These are phyloP conservation scores for Sitta carolinensis DNA, from an alignment of 2,797 vertebrate genomes.

Conservation along the genomic window DNA sequence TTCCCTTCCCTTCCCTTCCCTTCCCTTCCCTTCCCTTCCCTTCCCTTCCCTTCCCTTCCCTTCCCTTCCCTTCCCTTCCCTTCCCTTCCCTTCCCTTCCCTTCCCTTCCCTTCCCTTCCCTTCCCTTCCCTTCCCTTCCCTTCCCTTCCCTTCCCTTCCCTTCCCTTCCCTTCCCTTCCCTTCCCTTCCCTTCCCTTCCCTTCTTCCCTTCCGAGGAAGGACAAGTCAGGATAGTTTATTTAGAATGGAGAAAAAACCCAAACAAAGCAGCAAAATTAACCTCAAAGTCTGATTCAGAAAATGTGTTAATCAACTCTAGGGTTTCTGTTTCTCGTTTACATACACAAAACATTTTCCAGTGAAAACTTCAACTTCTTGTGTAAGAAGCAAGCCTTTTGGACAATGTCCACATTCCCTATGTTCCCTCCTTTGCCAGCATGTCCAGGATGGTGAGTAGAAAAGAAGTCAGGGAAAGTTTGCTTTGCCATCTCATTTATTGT, in stretches of 20 bases:
- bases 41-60: neutral
- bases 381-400: neutral
- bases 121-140: neutral
- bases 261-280: neutral
- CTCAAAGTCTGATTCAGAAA: neutral
- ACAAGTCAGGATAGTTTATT: neutral
- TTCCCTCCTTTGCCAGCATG: neutral
- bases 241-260: rapidly evolving
- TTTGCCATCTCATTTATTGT: neutral
- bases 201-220: neutral
- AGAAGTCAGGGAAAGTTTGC: neutral
- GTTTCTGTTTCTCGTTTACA: neutral
- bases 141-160: neutral
- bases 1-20: neutral
- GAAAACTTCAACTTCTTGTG: neutral
- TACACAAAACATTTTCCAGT: neutral
- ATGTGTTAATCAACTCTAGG: neutral
- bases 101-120: neutral
- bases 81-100: no score
- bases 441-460: neutral
- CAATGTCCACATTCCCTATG: rapidly evolving
- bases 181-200: neutral
- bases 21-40: neutral
- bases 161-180: no score
- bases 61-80: no score